A percentile compares a stretch with the other conserved stretches of the same genome.
Conservation (phyloP, 2,888 invertebrate species). For the Habroteleia sp. region DNA sequence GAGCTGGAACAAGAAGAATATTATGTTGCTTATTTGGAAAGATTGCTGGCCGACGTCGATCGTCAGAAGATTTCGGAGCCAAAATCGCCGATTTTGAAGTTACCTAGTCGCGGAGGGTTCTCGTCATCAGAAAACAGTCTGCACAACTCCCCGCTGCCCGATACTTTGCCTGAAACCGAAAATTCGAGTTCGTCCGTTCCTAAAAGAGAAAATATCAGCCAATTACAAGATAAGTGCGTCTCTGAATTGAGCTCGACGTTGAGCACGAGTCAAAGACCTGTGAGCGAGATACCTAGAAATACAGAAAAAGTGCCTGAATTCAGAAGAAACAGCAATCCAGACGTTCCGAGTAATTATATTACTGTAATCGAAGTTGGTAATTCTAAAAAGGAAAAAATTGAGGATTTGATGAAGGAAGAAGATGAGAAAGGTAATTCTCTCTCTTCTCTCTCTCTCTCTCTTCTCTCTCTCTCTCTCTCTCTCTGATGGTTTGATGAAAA, state of each 20-base stretch:
- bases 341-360: slow-evolving; percentile 86
- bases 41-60: slow-evolving; percentile 91
- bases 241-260: slow-evolving; percentile 78
- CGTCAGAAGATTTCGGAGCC: slow-evolving; percentile 86
- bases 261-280: slow-evolving; percentile 76
- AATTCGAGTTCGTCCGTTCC: slow-evolving; percentile 78
- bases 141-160: slow-evolving; percentile 63
- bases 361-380: slow-evolving; percentile 93
- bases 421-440: slow-evolving; percentile 78
- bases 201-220: slow-evolving; percentile 77
- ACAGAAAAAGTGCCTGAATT: slow-evolving; percentile 77
- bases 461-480: too few relatives aligned
- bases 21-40: slow-evolving; percentile 94
- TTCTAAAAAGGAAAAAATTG: slow-evolving; percentile 77
- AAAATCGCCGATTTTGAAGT: slow-evolving; percentile 72
- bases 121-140: slow-evolving; percentile 65
- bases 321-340: slow-evolving; percentile 81
- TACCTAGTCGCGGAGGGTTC: slow-evolving; percentile 66
- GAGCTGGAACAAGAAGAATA: slow-evolving; percentile 95
- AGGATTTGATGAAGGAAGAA: slow-evolving; percentile 83
- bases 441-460: too few relatives aligned
- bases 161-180: slow-evolving; percentile 66
- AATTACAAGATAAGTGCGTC: slow-evolving; percentile 81
- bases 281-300: slow-evolving; percentile 79
- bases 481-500: slow-evolving; percentile 9